Conservation (phyloP, 2,888 invertebrate genomes). For the Linnaemya tessellans region DNA sequence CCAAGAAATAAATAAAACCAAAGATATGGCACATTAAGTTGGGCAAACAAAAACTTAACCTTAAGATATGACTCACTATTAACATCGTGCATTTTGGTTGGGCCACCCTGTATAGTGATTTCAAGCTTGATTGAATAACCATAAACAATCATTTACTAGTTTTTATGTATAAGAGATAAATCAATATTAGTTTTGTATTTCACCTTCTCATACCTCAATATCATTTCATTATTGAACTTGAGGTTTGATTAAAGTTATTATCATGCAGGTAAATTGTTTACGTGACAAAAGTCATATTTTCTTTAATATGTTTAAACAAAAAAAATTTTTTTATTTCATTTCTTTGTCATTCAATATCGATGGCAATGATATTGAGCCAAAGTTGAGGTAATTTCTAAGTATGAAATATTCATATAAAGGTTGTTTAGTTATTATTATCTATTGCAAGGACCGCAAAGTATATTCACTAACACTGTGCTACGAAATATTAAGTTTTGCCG, state of each 20-base stretch:
- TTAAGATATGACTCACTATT: too few relatives aligned
- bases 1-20: too few relatives aligned
- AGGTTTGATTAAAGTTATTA: constrained; percentile 30
- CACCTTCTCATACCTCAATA: not conserved
- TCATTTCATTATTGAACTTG: constrained; percentile 50
- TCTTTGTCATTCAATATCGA: constrained; percentile 48
- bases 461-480: too few relatives aligned
- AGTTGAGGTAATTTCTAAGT: not conserved
- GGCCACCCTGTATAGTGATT: too few relatives aligned
- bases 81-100: too few relatives aligned
- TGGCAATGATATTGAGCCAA: constrained; percentile 42
- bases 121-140: too few relatives aligned
- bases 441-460: not conserved
- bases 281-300: constrained; percentile 66
- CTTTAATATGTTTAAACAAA: constrained; percentile 42
- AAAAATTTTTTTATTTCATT: constrained; percentile 22
- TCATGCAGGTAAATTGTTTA: constrained; percentile 56
- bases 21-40: too few relatives aligned
- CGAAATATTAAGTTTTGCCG: too few relatives aligned
- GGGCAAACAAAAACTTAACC: too few relatives aligned
- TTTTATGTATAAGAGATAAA: too few relatives aligned
- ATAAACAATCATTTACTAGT: too few relatives aligned
- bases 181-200: not conserved
- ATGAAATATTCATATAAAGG: not conserved
- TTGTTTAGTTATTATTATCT: not conserved